Conservation (phyloP, 2,888 invertebrate genomes). For the Lasioglossum marginatum region DNA sequence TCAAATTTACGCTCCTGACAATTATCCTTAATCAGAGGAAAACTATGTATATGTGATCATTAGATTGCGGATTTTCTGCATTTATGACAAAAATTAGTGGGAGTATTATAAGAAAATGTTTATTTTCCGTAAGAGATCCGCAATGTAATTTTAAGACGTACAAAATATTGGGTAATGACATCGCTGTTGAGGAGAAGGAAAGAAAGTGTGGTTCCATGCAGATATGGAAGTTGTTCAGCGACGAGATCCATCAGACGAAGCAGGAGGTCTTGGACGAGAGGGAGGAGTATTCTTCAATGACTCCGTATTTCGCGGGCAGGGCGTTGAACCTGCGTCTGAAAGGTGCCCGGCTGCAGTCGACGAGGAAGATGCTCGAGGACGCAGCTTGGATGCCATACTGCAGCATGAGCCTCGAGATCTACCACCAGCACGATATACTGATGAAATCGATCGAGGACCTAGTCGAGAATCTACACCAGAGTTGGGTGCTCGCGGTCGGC, state of each 20-base stretch:
- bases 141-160: background rate
- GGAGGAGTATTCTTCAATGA: slow-evolving; percentile 87
- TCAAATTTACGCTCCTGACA: background rate
- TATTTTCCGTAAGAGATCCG: too few relatives aligned
- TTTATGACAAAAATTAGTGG: background rate
- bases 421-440: slow-evolving; percentile 89
- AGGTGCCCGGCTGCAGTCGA: slow-evolving; percentile 87
- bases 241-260: slow-evolving; percentile 91
- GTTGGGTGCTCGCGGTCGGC: slow-evolving; percentile 87
- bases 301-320: slow-evolving; percentile 91
- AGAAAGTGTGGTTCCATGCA: slow-evolving; percentile 70
- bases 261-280: slow-evolving; percentile 88
- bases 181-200: background rate
- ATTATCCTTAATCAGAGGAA: background rate
- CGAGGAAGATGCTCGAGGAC: slow-evolving; percentile 88
- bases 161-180: background rate
- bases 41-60: too few relatives aligned
- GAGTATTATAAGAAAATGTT: too few relatives aligned
- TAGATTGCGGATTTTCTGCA: background rate
- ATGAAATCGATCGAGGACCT: slow-evolving; percentile 87
- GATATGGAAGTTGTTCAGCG: slow-evolving; percentile 91
- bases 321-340: slow-evolving; percentile 89
- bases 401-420: slow-evolving; percentile 90
- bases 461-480: slow-evolving; percentile 86
- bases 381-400: slow-evolving; percentile 92